phyloP scores from a whole-genome alignment of 2,888 invertebrate species.

The Drosophila emarginata region DNA sequence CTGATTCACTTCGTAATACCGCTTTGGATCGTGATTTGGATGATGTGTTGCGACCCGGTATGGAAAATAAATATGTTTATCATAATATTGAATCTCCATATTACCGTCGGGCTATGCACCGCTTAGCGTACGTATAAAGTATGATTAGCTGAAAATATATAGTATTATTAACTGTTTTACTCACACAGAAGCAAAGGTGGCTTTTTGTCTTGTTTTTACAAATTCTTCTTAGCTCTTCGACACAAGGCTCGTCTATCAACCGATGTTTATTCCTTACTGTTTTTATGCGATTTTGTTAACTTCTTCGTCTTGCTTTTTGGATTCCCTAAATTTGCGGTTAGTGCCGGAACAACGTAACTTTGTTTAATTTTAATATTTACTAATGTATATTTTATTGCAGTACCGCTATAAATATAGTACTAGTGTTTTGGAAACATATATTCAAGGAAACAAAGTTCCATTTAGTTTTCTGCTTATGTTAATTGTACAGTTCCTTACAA shows the following conservation, averaged over 20 bases:
- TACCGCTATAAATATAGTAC: slow-evolving; percentile 87
- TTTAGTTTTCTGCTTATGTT: slow-evolving; percentile 97
- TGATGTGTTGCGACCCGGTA: slow-evolving; percentile 47
- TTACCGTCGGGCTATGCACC: slow-evolving; percentile 44
- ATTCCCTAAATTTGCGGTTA: slow-evolving; percentile 96
- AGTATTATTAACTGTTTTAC: not conserved
- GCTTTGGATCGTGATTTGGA: slow-evolving; percentile 49
- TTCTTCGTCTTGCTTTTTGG: slow-evolving; percentile 97
- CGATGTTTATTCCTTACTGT: slow-evolving; percentile 97
- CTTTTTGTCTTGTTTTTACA: slow-evolving; percentile 80
- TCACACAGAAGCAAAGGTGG: slow-evolving; percentile 44
- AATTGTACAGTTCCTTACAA: slow-evolving; percentile 94
- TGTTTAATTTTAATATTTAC: not conserved
- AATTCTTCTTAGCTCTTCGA: slow-evolving; percentile 87
- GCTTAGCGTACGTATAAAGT: slow-evolving; percentile 43
- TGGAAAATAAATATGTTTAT: slow-evolving; percentile 56
- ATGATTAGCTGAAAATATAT: not conserved
- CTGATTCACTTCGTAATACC: slow-evolving; percentile 3
- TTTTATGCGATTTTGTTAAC: slow-evolving; percentile 98
- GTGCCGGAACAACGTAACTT: slow-evolving; percentile 78
- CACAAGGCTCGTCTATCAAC: slow-evolving; percentile 73
- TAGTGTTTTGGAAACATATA: slow-evolving; percentile 93
- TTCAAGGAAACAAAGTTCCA: slow-evolving; percentile 96
- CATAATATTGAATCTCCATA: slow-evolving; percentile 55
- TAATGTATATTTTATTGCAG: slow-evolving; percentile 27